Conservation (phyloP, 2,888 invertebrate genomes). For the Helobdella robusta region DNA sequence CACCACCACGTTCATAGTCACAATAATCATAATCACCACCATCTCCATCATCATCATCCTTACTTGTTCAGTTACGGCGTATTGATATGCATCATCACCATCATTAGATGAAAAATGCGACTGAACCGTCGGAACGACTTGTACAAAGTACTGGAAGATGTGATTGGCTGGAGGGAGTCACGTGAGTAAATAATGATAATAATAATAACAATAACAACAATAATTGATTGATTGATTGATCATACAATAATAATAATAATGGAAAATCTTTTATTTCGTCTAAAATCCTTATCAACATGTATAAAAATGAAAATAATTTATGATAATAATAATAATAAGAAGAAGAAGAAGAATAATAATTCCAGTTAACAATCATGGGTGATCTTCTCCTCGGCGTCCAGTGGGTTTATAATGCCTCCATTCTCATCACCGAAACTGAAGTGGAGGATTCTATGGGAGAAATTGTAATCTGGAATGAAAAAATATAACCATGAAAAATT, state of each 20-base stretch:
- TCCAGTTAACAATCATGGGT: constrained; percentile 57
- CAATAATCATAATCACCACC: neutral
- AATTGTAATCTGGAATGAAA: constrained; percentile 70
- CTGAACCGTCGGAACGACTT: constrained; percentile 74
- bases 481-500: constrained; percentile 10
- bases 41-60: neutral
- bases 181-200: too few species aligned
- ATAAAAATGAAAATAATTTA: too few species aligned
- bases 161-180: constrained; percentile 61
- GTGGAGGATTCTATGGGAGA: constrained; percentile 85
- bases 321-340: too few species aligned
- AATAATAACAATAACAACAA: too few species aligned
- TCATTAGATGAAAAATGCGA: too few species aligned
- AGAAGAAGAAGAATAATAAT: neutral
- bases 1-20: too few species aligned
- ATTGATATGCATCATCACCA: constrained; percentile 65
- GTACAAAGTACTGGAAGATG: constrained; percentile 82
- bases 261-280: too few species aligned
- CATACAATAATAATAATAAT: too few species aligned
- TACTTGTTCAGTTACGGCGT: constrained; percentile 73
- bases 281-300: too few species aligned
- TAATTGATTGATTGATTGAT: too few species aligned
- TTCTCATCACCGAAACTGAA: constrained; percentile 86
- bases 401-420: constrained; percentile 78
- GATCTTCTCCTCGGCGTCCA: constrained; percentile 86